These are phyloP conservation scores for Proisotoma minuta DNA, from an alignment of 2,888 invertebrate species.

Conservation along the genomic window DNA sequence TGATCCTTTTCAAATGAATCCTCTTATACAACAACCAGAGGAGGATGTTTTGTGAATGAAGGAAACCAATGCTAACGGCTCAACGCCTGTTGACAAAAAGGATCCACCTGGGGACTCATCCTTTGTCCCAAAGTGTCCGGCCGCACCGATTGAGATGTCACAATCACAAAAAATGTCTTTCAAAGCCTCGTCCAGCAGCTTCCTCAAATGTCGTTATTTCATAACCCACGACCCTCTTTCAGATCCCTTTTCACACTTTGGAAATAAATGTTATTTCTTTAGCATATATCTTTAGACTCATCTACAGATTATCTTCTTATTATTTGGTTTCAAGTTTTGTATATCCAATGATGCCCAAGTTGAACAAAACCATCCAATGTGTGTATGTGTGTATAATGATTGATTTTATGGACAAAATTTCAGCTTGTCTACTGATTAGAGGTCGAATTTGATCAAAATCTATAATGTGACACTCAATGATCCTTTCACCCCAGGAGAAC, in stretches of 20 bases:
- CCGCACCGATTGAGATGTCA: slow-evolving; percentile 47
- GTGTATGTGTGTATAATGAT: too few relatives aligned
- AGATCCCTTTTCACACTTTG: slow-evolving; percentile 31
- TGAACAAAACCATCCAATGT: too few relatives aligned
- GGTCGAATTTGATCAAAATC: too few relatives aligned
- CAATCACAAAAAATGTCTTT: slow-evolving; percentile 38
- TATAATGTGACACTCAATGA: too few relatives aligned
- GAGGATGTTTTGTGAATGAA: slow-evolving; percentile 13
- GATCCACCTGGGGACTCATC: slow-evolving; percentile 47
- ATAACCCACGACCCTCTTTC: slow-evolving; percentile 15
- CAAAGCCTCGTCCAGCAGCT: slow-evolving; percentile 17
- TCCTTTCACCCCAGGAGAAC: too few relatives aligned
- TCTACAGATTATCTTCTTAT: too few relatives aligned
- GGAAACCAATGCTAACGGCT: slow-evolving; percentile 38
- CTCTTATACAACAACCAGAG: slow-evolving; percentile 9
- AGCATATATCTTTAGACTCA: neutral
- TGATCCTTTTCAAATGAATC: slow-evolving; percentile 13
- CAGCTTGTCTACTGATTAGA: too few relatives aligned
- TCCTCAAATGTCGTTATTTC: slow-evolving; percentile 13
- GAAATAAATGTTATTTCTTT: slow-evolving; percentile 17
- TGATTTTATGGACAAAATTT: too few relatives aligned
- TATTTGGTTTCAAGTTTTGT: too few relatives aligned
- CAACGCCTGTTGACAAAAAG: slow-evolving; percentile 47
- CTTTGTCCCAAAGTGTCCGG: slow-evolving; percentile 47
- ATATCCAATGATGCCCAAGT: too few relatives aligned